Conservation (phyloP, 2,797 vertebrate species). For the Tarsius wallacei region DNA sequence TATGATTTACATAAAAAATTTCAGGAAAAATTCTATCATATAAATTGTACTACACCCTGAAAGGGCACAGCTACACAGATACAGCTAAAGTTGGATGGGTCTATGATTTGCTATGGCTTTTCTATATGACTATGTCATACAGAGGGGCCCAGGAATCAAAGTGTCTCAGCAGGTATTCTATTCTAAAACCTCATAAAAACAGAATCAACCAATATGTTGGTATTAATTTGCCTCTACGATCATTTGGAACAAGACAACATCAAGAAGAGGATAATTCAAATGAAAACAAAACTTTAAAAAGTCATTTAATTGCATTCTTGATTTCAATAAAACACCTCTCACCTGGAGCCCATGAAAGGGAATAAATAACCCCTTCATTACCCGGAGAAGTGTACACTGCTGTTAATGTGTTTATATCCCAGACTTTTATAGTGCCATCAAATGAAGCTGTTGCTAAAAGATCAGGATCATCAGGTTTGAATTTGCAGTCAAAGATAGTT, state of each 20-base stretch:
- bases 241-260: neutral
- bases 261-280: neutral
- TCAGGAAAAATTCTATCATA: neutral
- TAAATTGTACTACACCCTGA: neutral
- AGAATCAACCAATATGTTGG: neutral
- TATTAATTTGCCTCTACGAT: neutral
- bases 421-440: conserved; percentile 99
- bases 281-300: conserved; percentile 7
- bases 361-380: conserved; percentile 99
- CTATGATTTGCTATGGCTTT: neutral
- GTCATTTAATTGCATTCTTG: neutral
- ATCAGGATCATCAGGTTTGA: conserved; percentile 98
- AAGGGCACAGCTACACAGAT: neutral
- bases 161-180: neutral
- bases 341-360: conserved; percentile 99
- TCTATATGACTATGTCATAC: neutral
- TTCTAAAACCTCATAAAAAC: neutral
- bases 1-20: conserved; percentile 17
- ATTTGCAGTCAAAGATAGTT: conserved; percentile 99
- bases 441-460: conserved; percentile 98
- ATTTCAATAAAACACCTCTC: conserved; percentile 77
- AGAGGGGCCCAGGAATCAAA: neutral
- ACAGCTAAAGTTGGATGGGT: neutral
- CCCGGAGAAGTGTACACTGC: conserved; percentile 98
- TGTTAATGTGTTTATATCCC: conserved; percentile 98